Base-by-base conservation (phyloP, 2,888 invertebrate genomes). In the Trachelus stipa region DNA sequence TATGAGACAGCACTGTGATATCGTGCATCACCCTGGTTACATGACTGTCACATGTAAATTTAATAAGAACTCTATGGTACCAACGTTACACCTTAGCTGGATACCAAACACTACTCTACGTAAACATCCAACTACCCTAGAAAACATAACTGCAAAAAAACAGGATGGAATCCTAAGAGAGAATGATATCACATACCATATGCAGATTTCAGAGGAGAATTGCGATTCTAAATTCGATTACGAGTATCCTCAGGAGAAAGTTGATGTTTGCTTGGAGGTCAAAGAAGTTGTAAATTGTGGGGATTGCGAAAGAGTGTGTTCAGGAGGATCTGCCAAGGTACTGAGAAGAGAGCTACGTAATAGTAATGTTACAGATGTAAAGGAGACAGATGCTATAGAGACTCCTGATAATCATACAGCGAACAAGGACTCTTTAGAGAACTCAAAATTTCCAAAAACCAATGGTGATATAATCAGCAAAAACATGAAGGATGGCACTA, bases 31-130 rank as follows among this genome's bases (percentile, higher is more conserved):
- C 92, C 98, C 98, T 3, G 98, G 96, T 0, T 99, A 99, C 90
- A 93, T 99, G 85, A 97, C 97, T 0, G 95, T 98, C 73, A 96
- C 96, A 30, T 96, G 96, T 33, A 96, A 96, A 92, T 94, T 96
- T 88, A 95, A 96, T 87, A 96, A 96, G 86, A 95, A 95, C 81
- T 94, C 95, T 0, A 95, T 95, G 87, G 92, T 96, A 90, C 94
- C 96, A 83, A 98, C 98, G 0, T 92, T 98, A 15, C 95, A 97
- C 83, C 93, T 98, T 3, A 98, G 97, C 81, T 98, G 98, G 98
- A 97, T 98, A 84, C 98, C 98, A 0, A 98, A 98, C 91, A 94
- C 96, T 3, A 97, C 97, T 0, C 92, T 98, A 69, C 94, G 96
- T 82, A 97, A 96, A 91, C 97, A 97, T 89, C 97, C 98, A 30